A percentile compares a stretch with the other conserved stretches of the same genome.
These are phyloP conservation scores for Petrocephalus sullivani DNA, from an alignment of 2,797 vertebrate genomes.

Conservation along the genomic window DNA sequence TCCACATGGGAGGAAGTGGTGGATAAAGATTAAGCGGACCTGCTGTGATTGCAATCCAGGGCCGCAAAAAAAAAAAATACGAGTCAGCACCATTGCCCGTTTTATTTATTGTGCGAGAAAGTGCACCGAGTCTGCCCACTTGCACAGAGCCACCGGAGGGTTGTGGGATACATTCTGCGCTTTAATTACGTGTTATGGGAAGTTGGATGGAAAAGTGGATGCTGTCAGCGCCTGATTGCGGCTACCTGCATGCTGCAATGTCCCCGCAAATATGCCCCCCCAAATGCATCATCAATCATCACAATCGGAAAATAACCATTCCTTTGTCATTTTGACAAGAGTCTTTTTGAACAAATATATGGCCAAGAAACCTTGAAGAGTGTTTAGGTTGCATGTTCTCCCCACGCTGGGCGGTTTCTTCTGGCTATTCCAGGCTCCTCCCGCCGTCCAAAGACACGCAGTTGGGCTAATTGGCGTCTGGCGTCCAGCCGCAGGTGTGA, in stretches of 20 bases:
- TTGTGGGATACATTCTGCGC: constrained; percentile 5
- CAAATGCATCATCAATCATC: constrained; percentile 1
- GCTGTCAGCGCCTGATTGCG: neutral
- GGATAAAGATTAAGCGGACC: constrained; percentile 15
- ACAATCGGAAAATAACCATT: neutral
- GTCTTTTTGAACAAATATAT: neutral
- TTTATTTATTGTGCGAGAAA: constrained; percentile 7
- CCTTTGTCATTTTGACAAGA: neutral
- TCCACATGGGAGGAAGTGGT: constrained; percentile 11
- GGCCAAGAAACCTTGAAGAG: neutral
- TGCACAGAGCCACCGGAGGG: neutral
- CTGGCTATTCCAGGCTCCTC: neutral
- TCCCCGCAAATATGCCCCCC: neutral
- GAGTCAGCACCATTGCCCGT: constrained; percentile 5
- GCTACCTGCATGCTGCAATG: neutral
- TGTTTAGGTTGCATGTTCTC: constrained; percentile 2
- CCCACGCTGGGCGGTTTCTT: neutral
- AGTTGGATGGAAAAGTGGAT: neutral
- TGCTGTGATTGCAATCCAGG: constrained; percentile 10
- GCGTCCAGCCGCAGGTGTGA: neutral
- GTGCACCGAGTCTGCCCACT: neutral
- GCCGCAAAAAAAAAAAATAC: neutral
- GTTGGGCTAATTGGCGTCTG: neutral
- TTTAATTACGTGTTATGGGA: neutral
- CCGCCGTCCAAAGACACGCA: neutral